Conservation (phyloP, 1,140 invertebrate species). For the Bombus consobrinus region DNA sequence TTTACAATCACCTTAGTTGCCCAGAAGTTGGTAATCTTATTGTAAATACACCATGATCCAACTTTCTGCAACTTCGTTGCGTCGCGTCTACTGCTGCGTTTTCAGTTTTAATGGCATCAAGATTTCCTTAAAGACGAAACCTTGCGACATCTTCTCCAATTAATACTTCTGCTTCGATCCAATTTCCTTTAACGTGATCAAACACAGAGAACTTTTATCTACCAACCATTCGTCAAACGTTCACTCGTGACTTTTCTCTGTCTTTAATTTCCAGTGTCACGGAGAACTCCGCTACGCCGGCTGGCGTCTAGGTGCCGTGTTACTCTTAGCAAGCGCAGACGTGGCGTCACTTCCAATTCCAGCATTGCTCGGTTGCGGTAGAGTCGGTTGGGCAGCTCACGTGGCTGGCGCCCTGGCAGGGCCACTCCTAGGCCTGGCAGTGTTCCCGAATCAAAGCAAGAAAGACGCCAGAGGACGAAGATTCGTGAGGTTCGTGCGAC, state of each 20-base stretch:
- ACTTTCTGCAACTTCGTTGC: not conserved
- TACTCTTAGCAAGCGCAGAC: slow-evolving; percentile 85
- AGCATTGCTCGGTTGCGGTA: slow-evolving; percentile 77
- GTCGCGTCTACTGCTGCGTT: not conserved
- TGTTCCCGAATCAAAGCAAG: slow-evolving; percentile 85
- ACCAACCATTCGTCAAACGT: too few relatives aligned
- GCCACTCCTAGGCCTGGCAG: slow-evolving; percentile 89
- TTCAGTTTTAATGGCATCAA: not conserved
- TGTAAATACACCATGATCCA: not conserved
- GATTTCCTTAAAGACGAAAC: not conserved
- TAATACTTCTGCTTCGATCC: not conserved
- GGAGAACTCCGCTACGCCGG: slow-evolving; percentile 84
- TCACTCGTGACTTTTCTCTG: not conserved
- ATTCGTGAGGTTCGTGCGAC: slow-evolving; percentile 78
- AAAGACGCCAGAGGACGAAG: slow-evolving; percentile 77
- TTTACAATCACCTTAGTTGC: not conserved
- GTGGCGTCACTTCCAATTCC: slow-evolving; percentile 81
- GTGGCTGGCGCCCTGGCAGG: slow-evolving; percentile 91
- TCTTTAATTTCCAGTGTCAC: slow-evolving; percentile 82
- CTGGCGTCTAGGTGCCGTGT: slow-evolving; percentile 84
- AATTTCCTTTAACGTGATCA: not conserved
- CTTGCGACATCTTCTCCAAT: not conserved
- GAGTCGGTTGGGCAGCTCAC: slow-evolving; percentile 91
- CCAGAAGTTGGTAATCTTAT: not conserved
- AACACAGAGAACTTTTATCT: not conserved